Base-by-base conservation (phyloP, 2,888 invertebrate genomes). In the Punctoribates punctum region DNA sequence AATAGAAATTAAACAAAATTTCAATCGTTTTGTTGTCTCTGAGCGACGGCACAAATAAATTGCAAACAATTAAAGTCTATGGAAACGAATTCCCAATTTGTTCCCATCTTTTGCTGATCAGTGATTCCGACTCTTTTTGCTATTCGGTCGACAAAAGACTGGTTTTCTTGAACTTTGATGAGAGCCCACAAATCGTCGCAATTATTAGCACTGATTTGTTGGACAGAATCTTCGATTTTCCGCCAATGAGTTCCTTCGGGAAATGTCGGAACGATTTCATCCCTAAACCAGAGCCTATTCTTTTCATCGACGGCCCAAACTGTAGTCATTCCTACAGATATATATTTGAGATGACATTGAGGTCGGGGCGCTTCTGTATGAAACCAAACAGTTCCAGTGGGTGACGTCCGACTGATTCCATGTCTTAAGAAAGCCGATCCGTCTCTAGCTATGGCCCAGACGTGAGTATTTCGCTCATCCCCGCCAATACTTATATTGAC, bases 181-280 rank as follows among this genome's bases (percentile, higher is more conserved):
- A 51, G 27, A 57, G 51, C 60, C 54, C 67, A 42, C 54, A 83
- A 82, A 80, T 83, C 81, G 77, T 83, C 82, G 25, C 80, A 73
- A 8, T 80, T 81, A 77, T 82, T 82, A 27, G 83, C 82, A 42
- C 82, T 82, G 48, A 84, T 83, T 73, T 82, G 80, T 23, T 81
- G 77, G 17, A 85, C 82, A 48, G 81, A 81, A 46, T 81, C 83
- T 73, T 82, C 81, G 11, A 84, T 82, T 75, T 80, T 80, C 23
- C 80, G 79, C 95, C 95, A 95, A 81, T 90, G 88, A 29, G 91
- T 91, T 38, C 95, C 95, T 83, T 91, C 92, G 0, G 90, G 93
- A 81, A 90, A 91, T 46, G 89, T 87, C 46, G 87, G 85, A 3
- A 90, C 89, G 73, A 94, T 88, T 82, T 91, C 91, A 77, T 90